Base-by-base conservation (phyloP, 2,113 vertebrate genomes). In the Ceratotherium simum region DNA sequence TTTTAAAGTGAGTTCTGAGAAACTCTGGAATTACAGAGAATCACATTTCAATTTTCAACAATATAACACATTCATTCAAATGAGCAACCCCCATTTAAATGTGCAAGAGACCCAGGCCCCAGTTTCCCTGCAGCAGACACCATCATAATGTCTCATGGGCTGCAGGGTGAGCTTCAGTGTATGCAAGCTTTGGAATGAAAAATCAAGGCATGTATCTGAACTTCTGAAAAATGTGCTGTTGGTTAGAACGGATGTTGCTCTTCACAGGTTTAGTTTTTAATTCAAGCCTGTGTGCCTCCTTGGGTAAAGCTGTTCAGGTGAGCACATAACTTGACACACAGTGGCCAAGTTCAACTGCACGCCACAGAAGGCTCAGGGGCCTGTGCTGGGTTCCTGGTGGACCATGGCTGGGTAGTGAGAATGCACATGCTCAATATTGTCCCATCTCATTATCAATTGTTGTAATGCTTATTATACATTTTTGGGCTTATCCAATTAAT, bases 21-120 rank as follows among this genome's bases (percentile, higher is more conserved):
- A 90, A 92, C 14, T 62, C 36, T 64, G 27, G 39, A 91, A 90
- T 70, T 72, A 64, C 3, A 90, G 65, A 75, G 20, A 85, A 70
- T 76, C 81, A 76, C 31, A 82, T 70, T 91, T 93, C 69, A 93
- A 17, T 60, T 81, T 65, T 89, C 87, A 95, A 54, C 17, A 58
- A 94, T 67, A 6, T 42, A 56, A 79, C 29, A 84, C 7, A 51
- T 39, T 29, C 36, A 90, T 48, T 76, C 27, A 81, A 58, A 91
- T 31, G 31, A 69, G 21, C 23, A 72, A 82, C 51, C 25, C 14
- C 23, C 51, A 6, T 0, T 62, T 31, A 84, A 76, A 70, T 11
- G n/a, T 84, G 29, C 51, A 67, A 65, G 70, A 78, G 64, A 14
- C n/a, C 29, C 27, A 13, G 54, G n/a, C 73, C 20, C 5, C 70